Evolutionary conservation across 2,113 vertebrate species (phyloP).

Genomic region (Neogale vison): DNA sequence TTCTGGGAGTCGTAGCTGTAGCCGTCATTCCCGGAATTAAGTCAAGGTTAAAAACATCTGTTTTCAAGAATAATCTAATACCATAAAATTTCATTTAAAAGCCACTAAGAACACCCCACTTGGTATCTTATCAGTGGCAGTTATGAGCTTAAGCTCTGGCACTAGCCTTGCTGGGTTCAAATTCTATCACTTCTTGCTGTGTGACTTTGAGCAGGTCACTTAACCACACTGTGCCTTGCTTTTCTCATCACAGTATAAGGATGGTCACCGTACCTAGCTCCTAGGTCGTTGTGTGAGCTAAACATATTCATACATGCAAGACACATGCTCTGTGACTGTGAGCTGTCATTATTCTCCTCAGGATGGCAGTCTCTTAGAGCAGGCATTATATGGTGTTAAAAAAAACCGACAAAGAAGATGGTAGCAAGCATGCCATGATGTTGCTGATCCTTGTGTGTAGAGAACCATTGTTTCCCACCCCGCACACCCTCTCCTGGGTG

Average conservation of each 20-base stretch:
- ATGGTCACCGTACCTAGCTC: background rate
- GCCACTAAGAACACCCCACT: background rate
- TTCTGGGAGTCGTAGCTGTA: background rate
- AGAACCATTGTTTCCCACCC: background rate
- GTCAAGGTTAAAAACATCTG: background rate
- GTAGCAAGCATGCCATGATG: background rate
- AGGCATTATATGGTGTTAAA: too few species aligned
- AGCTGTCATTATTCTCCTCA: background rate
- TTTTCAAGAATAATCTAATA: slow-evolving; percentile 31
- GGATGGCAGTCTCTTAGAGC: background rate
- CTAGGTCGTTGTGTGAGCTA: background rate
- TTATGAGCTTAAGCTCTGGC: background rate
- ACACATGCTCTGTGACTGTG: background rate
- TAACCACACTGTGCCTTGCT: background rate
- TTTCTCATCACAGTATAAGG: background rate
- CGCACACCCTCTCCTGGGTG: background rate
- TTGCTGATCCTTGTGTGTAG: background rate
- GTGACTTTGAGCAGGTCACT: background rate
- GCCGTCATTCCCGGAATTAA: background rate
- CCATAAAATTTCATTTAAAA: background rate
- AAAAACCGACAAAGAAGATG: background rate
- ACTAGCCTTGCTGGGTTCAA: background rate
- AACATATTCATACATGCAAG: background rate
- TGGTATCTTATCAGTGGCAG: background rate
- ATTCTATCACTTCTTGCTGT: background rate